Conservation (phyloP, 2,888 invertebrate species). For the Barypeithes pellucidus region DNA sequence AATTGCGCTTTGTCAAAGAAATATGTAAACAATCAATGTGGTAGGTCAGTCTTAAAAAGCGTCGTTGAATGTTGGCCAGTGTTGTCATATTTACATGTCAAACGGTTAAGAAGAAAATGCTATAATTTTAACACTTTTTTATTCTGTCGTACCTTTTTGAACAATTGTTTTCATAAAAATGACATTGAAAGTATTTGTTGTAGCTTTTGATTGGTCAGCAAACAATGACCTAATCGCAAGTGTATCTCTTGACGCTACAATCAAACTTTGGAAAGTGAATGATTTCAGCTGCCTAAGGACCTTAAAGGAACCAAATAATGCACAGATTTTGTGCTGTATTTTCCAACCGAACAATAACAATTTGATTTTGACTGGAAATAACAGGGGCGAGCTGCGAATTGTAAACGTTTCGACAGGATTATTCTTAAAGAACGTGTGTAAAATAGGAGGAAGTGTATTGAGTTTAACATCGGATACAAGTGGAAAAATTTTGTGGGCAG, state of each 20-base stretch:
- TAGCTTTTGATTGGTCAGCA: constrained; percentile 88
- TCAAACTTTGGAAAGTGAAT: constrained; percentile 78
- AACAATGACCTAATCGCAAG: constrained; percentile 89
- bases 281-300: constrained; percentile 78
- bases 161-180: too few relatives aligned
- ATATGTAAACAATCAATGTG: too few relatives aligned
- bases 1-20: too few relatives aligned
- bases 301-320: constrained; percentile 77
- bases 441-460: constrained; percentile 77
- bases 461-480: constrained; percentile 85
- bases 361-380: constrained; percentile 86
- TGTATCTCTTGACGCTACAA: constrained; percentile 81
- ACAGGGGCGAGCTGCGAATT: constrained; percentile 82
- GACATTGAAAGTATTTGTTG: too few relatives aligned
- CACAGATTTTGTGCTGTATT: constrained; percentile 80
- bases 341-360: constrained; percentile 92
- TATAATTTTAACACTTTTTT: too few relatives aligned
- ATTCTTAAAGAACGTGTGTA: constrained; percentile 78
- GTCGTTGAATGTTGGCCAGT: too few relatives aligned
- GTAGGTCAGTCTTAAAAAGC: too few relatives aligned
- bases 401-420: constrained; percentile 91
- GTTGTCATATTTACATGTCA: too few relatives aligned
- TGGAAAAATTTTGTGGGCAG: constrained; percentile 85
- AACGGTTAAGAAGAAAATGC: too few relatives aligned
- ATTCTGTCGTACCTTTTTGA: too few relatives aligned